phyloP scores from a whole-genome alignment of 2,113 vertebrate species.

The Propithecus coquereli region DNA sequence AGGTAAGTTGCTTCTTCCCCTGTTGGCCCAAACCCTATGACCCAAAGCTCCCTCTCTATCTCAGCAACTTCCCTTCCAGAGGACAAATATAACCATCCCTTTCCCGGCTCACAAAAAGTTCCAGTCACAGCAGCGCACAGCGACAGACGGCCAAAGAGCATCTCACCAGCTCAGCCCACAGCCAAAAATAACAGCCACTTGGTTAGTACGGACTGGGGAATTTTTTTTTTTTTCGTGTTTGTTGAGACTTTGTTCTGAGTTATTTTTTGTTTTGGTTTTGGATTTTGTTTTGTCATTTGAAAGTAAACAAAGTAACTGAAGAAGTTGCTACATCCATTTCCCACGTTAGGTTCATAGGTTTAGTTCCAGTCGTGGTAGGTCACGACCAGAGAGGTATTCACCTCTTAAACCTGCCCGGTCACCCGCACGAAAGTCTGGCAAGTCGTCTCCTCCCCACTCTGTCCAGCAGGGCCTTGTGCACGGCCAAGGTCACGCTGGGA shows the following conservation, averaged over 20 bases:
- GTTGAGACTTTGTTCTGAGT: conserved; percentile 23
- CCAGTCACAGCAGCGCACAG: conserved; percentile 46
- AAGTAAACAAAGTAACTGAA: conserved; percentile 19
- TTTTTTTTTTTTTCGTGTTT: not conserved
- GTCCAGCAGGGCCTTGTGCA: not conserved
- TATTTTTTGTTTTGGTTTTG: conserved; percentile 41
- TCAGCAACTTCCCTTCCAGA: conserved; percentile 63
- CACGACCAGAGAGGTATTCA: not conserved
- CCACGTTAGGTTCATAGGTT: not conserved
- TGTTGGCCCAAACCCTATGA: conserved; percentile 17
- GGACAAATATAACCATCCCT: conserved; percentile 65
- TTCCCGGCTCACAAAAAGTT: conserved; percentile 55
- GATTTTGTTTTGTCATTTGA: conserved; percentile 13
- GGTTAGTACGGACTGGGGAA: not conserved
- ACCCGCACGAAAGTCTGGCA: not conserved
- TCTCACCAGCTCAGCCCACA: conserved; percentile 21
- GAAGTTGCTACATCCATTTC: not conserved
- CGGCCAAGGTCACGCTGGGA: not conserved
- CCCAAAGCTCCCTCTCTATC: conserved; percentile 47
- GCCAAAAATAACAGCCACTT: conserved; percentile 60
- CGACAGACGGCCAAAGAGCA: not conserved
- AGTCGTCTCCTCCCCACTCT: not conserved
- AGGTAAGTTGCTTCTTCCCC: conserved; percentile 25
- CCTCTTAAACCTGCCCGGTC: not conserved
- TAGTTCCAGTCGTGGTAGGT: not conserved